Base-by-base conservation (phyloP, 2,888 invertebrate species). In the Amphipyra tragopoginis region DNA sequence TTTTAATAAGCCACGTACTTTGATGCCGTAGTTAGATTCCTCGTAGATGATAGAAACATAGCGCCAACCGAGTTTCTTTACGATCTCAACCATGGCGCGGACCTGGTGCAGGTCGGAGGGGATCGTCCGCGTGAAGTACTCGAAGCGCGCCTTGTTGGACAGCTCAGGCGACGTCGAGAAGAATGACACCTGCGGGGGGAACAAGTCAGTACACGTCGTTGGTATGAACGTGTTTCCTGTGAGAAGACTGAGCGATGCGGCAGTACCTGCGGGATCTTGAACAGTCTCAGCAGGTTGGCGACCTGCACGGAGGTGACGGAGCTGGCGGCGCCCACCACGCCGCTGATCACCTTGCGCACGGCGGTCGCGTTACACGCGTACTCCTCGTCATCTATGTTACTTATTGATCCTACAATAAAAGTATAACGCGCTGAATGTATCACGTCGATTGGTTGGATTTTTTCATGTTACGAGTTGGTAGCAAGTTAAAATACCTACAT, bases 301-400 rank as follows among this genome's bases (percentile, higher is more conserved):
- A 99, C 99, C 95, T 99, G 99, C 83, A 99, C 98, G 44, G 98
- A 98, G 53, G 99, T 99, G 77, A 99, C 98, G 83, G 98, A 98
- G 68, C 98, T 98, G 3, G 93, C 92, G 14, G 93, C 93, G 39
- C 93, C 93, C 49, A 93, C 92, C 58, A 93, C 93, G 21, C 93
- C 91, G 4, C 89, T 89, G 74, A 90, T 90, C 50, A 98, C 89
- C 68, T 90, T 87, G 49, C 90, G 84, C 57, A 88, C 86, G 9
- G 87, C 88, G 0, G 97, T 97, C 86, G 97, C 97, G 87, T 97
- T 97, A 93, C 98, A 98, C 84, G 97, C 96, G 88, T 97, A 96
- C 88, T 98, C 97, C 7, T 97, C 97, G 67, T 97, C 98, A 82
- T 98, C 98, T 75, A 98, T 98, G 93, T 98, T 98, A 90, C 98